Conservation (phyloP, 2,888 invertebrate genomes). For the Cerastis rubricosa region DNA sequence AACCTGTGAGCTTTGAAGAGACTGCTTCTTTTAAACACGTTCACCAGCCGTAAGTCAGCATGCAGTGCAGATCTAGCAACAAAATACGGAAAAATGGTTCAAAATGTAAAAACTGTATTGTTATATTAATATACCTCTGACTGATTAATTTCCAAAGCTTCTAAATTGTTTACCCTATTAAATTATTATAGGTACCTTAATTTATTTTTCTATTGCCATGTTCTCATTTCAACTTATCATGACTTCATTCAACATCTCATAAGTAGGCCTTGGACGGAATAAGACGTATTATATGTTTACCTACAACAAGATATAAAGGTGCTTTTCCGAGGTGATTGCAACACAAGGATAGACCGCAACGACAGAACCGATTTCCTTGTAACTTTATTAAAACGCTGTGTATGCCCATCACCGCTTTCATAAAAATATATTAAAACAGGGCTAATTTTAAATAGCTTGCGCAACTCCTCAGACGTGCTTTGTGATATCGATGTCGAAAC, state of each 20-base stretch:
- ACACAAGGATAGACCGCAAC: neutral
- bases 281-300: slow-evolving; percentile 8
- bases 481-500: neutral
- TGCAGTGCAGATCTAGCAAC: neutral
- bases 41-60: neutral
- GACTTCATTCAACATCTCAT: slow-evolving; percentile 16
- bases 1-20: neutral
- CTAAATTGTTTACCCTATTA: neutral
- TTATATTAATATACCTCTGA: neutral
- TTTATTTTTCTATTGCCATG: slow-evolving; percentile 6
- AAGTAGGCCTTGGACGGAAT: slow-evolving; percentile 1
- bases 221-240: slow-evolving; percentile 27
- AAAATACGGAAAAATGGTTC: neutral
- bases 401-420: neutral
- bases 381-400: neutral
- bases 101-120: neutral
- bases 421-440: neutral
- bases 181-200: neutral
- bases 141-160: no score
- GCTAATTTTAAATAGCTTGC: neutral
- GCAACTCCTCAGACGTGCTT: neutral
- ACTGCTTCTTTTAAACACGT: neutral
- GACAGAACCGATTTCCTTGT: neutral
- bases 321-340: neutral
- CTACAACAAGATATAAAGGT: neutral